These are phyloP conservation scores for Herpailurus yagouaroundi DNA, from an alignment of 2,113 vertebrate species.

Conservation along the genomic window DNA sequence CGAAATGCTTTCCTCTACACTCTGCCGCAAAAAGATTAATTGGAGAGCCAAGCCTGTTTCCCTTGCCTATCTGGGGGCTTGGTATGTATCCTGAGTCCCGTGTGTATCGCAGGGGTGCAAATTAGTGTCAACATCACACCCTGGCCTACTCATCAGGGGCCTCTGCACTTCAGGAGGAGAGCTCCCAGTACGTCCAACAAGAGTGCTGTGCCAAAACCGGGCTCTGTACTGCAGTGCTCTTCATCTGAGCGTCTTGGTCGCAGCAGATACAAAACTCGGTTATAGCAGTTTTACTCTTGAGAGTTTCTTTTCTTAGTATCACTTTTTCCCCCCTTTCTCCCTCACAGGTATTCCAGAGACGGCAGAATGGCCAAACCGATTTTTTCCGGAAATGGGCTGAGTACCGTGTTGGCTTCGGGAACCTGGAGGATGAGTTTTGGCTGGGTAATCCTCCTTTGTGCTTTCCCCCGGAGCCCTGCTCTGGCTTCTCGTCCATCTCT, in stretches of 20 bases:
- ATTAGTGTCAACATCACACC: background rate
- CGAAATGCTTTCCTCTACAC: conserved; percentile 57
- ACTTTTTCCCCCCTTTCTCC: background rate
- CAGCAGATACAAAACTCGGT: background rate
- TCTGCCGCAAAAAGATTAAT: conserved; percentile 15
- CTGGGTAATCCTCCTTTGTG: conserved; percentile 88
- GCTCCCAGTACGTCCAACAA: background rate
- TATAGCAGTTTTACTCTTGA: background rate
- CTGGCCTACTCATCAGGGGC: background rate
- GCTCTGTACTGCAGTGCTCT: background rate
- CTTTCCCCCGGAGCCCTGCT: background rate
- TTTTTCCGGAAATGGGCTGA: conserved; percentile 98
- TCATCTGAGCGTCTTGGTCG: background rate
- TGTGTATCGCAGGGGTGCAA: background rate
- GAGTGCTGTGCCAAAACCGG: accelerated
- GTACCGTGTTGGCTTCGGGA: conserved; percentile 95
- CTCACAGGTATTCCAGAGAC: conserved; percentile 95
- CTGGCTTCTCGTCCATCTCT: background rate
- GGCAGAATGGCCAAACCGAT: conserved; percentile 96
- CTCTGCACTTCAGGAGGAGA: background rate
- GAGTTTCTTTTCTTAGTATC: background rate
- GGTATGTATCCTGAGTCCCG: background rate
- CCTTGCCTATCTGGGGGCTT: background rate
- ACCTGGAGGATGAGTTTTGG: conserved; percentile 99
- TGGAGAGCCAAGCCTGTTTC: background rate